Conservation (phyloP, 2,888 invertebrate genomes). For the Drosophila mulleri region DNA sequence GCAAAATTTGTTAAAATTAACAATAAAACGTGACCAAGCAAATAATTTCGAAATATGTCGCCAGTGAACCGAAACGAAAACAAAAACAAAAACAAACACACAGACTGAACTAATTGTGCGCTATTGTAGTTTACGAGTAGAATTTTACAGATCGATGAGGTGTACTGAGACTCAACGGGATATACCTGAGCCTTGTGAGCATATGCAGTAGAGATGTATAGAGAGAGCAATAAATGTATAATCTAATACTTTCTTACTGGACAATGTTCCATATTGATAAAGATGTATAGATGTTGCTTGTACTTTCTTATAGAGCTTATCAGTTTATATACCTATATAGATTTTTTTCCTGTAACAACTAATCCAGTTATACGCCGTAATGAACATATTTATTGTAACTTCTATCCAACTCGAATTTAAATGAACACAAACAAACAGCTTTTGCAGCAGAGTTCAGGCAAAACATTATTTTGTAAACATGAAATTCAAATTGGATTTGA, state of each 20-base stretch:
- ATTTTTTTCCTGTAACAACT: not conserved
- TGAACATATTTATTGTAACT: not conserved
- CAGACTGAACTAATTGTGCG: not conserved
- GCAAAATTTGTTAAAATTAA: slow-evolving; percentile 74
- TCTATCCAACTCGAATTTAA: not conserved
- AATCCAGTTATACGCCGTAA: not conserved
- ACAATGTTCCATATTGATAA: too few relatives aligned
- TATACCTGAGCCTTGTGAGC: too few relatives aligned
- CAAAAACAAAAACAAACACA: slow-evolving; percentile 5
- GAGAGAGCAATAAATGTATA: too few relatives aligned
- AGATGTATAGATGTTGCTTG: too few relatives aligned
- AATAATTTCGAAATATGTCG: slow-evolving; percentile 58
- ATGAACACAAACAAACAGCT: not conserved
- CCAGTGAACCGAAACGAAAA: slow-evolving; percentile 3
- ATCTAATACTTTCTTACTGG: too few relatives aligned
- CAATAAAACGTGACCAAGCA: slow-evolving; percentile 80
- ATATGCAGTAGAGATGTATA: too few relatives aligned
- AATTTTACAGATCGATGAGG: not conserved
- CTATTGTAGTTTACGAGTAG: slow-evolving; percentile 14
- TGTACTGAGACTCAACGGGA: too few relatives aligned
- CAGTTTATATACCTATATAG: too few relatives aligned
- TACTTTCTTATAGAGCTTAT: too few relatives aligned
- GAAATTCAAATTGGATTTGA: slow-evolving; percentile 1
- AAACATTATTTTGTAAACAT: not conserved
- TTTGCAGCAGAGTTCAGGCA: not conserved